These are phyloP conservation scores for Alosa sapidissima DNA, from an alignment of 2,797 vertebrate genomes.

Conservation along the genomic window DNA sequence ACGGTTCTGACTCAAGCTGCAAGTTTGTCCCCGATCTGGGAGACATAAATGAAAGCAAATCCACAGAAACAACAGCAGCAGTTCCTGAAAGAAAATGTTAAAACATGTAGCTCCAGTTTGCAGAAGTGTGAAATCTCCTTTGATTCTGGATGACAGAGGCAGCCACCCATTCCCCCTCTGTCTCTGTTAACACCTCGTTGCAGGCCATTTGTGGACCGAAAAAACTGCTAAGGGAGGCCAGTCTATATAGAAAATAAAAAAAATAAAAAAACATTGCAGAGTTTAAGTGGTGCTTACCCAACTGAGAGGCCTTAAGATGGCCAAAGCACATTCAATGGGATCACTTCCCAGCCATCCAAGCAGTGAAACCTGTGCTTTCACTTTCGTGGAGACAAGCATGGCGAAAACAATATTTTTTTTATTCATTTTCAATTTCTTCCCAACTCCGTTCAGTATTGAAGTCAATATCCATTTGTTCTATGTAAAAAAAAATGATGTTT, in stretches of 20 bases:
- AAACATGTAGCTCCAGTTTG: slow-evolving; percentile 7
- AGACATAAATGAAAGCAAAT: not conserved
- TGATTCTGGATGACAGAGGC: slow-evolving; percentile 7
- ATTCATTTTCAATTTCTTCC: not conserved
- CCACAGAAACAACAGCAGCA: not conserved
- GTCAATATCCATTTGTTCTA: slow-evolving; percentile 22
- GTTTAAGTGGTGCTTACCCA: not conserved
- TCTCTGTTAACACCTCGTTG: not conserved
- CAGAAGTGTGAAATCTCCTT: slow-evolving; percentile 1
- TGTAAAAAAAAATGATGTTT: not conserved
- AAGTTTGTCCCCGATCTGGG: not conserved
- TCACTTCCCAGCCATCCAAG: not conserved
- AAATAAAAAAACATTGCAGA: not conserved
- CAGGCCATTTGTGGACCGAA: slow-evolving; percentile 11
- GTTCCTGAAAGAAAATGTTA: slow-evolving; percentile 3
- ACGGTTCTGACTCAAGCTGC: not conserved
- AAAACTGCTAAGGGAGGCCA: not conserved
- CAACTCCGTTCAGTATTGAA: not conserved
- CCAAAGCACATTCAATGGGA: not conserved
- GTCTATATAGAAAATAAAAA: not conserved
- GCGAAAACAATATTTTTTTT: not conserved
- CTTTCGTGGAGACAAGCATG: not conserved
- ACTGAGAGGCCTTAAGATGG: not conserved
- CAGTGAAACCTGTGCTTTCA: not conserved
- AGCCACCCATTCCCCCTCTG: not conserved